Conservation (phyloP, 2,888 invertebrate genomes). For the Tetropium fuscum region DNA sequence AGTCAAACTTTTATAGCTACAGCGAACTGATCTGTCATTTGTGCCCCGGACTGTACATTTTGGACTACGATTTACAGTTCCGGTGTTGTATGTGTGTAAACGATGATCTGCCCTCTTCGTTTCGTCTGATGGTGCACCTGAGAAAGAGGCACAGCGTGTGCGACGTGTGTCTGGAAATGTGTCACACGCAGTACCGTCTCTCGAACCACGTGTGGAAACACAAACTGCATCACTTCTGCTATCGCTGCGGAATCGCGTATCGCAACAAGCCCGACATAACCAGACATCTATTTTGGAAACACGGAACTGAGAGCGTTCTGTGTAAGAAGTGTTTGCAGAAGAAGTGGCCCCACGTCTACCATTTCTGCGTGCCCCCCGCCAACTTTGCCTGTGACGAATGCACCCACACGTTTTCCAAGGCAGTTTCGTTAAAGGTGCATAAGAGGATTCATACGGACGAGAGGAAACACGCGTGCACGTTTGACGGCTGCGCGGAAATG, state of each 20-base stretch:
- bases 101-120: conserved; percentile 85
- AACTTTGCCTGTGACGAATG: conserved; percentile 87
- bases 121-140: conserved; percentile 89
- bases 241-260: conserved; percentile 89
- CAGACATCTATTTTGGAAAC: conserved; percentile 93
- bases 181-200: conserved; percentile 81
- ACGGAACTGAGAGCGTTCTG: conserved; percentile 87
- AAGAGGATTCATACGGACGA: conserved; percentile 80
- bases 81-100: conserved; percentile 86
- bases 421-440: conserved; percentile 86
- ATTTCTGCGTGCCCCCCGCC: conserved; percentile 87
- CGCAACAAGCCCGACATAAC: conserved; percentile 90
- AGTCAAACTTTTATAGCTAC: conserved; percentile 87
- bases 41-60: conserved; percentile 81
- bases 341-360: conserved; percentile 93
- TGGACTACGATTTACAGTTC: conserved; percentile 76
- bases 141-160: conserved; percentile 87
- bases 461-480: conserved; percentile 77
- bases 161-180: conserved; percentile 87
- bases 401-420: conserved; percentile 78
- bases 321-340: conserved; percentile 90
- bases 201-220: conserved; percentile 94
- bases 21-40: conserved; percentile 89
- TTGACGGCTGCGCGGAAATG: conserved; percentile 78
- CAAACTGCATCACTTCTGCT: conserved; percentile 87